Evolutionary conservation across 2,888 invertebrate species (phyloP).

Genomic region (Acanthosepion pharaonis): DNA sequence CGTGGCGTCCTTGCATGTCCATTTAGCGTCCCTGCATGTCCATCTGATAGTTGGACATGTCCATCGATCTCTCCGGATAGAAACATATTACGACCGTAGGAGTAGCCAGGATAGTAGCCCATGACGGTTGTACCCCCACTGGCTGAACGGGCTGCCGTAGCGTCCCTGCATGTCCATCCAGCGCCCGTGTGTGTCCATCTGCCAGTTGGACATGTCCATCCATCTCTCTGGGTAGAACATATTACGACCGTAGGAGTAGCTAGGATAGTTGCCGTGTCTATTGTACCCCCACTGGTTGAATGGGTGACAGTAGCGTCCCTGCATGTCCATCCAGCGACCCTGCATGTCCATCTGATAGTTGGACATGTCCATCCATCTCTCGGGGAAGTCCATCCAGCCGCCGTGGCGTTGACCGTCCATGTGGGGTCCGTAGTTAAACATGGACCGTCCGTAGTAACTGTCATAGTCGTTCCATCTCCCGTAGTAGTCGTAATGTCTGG

Average conservation of each 20-base stretch:
- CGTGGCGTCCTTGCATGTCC: background rate
- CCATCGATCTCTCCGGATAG: background rate
- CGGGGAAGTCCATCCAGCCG: background rate
- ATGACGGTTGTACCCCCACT: background rate
- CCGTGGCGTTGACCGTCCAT: conserved; percentile 3
- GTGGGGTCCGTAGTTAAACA: conserved; percentile 36
- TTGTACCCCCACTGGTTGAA: no score
- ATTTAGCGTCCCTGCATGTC: conserved; percentile 38
- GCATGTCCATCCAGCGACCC: no score
- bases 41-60: conserved; percentile 42
- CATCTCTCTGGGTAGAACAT: background rate
- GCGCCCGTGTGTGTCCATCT: conserved; percentile 25
- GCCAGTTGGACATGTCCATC: conserved; percentile 40
- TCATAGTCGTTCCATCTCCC: background rate
- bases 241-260: no score
- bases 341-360: no score
- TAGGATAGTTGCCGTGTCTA: no score
- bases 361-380: no score
- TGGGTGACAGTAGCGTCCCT: no score
- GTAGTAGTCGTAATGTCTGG: background rate
- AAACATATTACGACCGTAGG: background rate
- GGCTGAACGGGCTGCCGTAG: background rate
- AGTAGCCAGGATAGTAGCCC: background rate
- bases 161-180: conserved; percentile 25
- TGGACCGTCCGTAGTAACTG: conserved; percentile 25